These are phyloP conservation scores for Diacarnus erythraeanus DNA, from an alignment of 37 sponge, comb jelly and placozoan species.

Conservation along the genomic window DNA sequence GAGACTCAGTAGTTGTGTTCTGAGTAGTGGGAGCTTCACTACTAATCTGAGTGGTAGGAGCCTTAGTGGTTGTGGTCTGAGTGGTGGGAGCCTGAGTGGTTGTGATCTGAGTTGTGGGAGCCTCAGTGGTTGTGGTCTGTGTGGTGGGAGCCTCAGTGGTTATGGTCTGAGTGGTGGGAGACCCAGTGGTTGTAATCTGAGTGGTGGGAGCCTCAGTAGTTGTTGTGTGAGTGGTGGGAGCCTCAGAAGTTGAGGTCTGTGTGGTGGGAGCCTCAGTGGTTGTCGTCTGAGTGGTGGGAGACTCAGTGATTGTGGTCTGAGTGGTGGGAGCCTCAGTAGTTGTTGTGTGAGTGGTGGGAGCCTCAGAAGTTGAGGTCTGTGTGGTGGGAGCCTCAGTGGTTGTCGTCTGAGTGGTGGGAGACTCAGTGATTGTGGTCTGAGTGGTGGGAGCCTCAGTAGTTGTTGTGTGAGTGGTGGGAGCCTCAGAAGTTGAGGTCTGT, in stretches of 20 bases:
- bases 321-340: neutral
- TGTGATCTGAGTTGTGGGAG: neutral
- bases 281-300: neutral
- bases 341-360: neutral
- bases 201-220: neutral
- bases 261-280: neutral
- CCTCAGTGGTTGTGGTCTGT: neutral
- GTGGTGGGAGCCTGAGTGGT: neutral
- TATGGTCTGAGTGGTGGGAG: neutral
- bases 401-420: neutral
- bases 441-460: too few relatives aligned
- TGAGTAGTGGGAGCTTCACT: too few relatives aligned
- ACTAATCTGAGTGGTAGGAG: neutral
- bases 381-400: neutral
- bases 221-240: neutral
- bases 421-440: neutral
- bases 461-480: neutral
- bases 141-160: too few relatives aligned
- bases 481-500: neutral
- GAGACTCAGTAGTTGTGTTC: neutral
- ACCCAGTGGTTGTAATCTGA: neutral
- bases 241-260: neutral
- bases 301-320: neutral
- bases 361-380: neutral
- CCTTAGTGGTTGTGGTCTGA: neutral